A percentile compares a stretch with the other conserved stretches of the same genome.
Evolutionary conservation across 2,888 invertebrate species (phyloP).

Genomic region (Noctua janthe): DNA sequence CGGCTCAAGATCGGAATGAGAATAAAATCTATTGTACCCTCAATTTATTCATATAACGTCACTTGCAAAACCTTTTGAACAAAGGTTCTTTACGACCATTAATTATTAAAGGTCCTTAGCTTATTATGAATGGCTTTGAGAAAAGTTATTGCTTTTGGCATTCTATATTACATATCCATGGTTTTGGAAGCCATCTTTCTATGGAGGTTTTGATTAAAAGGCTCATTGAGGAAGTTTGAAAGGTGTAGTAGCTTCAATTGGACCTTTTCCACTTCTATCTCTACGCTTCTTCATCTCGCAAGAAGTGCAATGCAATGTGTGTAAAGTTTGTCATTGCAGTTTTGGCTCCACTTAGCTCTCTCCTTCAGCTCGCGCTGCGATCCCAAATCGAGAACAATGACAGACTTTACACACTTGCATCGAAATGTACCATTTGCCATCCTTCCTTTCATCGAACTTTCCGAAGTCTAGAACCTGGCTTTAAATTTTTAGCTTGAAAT

Average conservation of each 20-base stretch:
- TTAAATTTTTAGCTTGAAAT: background rate
- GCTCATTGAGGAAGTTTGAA: background rate
- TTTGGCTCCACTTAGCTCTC: background rate
- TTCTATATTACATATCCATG: background rate
- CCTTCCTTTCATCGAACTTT: too few species aligned
- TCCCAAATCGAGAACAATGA: background rate
- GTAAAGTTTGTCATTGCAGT: background rate
- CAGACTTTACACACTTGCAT: background rate
- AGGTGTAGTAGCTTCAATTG: background rate
- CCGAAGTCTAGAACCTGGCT: background rate
- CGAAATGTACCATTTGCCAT: background rate
- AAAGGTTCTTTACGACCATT: constrained; percentile 32
- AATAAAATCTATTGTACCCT: constrained; percentile 33
- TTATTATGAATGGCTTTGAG: constrained; percentile 15
- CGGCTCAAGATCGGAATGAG: constrained; percentile 19
- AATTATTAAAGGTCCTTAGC: constrained; percentile 29
- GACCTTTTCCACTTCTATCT: background rate
- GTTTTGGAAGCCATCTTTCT: background rate
- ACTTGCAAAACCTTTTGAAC: constrained; percentile 34
- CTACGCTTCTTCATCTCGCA: background rate
- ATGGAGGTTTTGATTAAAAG: background rate
- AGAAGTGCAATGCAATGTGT: background rate
- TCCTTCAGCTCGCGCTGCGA: background rate
- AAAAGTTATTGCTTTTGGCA: constrained; percentile 14
- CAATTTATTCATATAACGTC: constrained; percentile 54